A percentile compares a stretch with the other conserved stretches of the same genome.
These are phyloP conservation scores for Corapipo altera DNA, from an alignment of 2,113 vertebrate genomes.

Conservation along the genomic window DNA sequence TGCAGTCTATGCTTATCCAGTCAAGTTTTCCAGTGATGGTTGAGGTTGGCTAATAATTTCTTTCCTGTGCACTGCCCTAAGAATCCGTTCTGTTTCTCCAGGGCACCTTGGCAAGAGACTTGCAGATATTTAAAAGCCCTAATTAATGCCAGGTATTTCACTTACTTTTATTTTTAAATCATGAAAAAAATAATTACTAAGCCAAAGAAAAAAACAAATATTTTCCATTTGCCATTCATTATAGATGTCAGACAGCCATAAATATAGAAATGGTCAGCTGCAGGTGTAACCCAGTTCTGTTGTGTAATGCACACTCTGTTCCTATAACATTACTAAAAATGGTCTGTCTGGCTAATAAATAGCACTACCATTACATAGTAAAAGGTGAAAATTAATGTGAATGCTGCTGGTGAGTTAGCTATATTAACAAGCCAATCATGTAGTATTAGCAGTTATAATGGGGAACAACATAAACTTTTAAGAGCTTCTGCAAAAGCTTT, in stretches of 20 bases:
- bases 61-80: slow-evolving; percentile 53
- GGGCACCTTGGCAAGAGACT: slow-evolving; percentile 19
- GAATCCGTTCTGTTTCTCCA: slow-evolving; percentile 33
- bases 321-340: slow-evolving; percentile 57
- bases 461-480: slow-evolving; percentile 35
- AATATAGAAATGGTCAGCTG: slow-evolving; percentile 60
- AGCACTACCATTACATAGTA: slow-evolving; percentile 45
- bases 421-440: slow-evolving; percentile 31
- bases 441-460: slow-evolving; percentile 25
- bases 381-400: slow-evolving; percentile 55
- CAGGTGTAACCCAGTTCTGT: slow-evolving; percentile 54
- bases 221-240: slow-evolving; percentile 60
- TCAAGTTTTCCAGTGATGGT: slow-evolving; percentile 55
- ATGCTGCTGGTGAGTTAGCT: slow-evolving; percentile 12
- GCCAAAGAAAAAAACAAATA: slow-evolving; percentile 34
- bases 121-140: slow-evolving; percentile 54
- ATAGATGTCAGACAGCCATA: slow-evolving; percentile 57
- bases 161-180: slow-evolving; percentile 67
- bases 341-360: slow-evolving; percentile 57
- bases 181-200: slow-evolving; percentile 7
- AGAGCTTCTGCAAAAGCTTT: slow-evolving; percentile 27
- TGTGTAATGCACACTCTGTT: slow-evolving; percentile 41
- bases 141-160: slow-evolving; percentile 62
- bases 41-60: slow-evolving; percentile 31
- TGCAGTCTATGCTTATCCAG: slow-evolving; percentile 40